Evolutionary conservation across 2,797 vertebrate species (phyloP), one percentile per base, ranked within the genome.

Genomic region (Trachurus trachurus): DNA sequence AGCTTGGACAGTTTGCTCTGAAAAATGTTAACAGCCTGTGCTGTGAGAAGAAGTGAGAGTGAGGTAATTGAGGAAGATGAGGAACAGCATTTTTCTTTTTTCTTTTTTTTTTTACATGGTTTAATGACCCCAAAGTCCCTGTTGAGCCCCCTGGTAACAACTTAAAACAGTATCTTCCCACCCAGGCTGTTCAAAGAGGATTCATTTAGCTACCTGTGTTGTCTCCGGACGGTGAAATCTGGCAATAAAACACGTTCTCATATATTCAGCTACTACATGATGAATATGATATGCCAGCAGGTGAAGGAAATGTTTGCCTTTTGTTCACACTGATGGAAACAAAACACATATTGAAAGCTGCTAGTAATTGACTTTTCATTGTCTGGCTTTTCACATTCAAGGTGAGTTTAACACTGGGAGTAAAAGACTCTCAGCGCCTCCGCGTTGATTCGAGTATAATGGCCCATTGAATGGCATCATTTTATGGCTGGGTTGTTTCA

Each of bases 401-500:
- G 86, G 77, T 90, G 87, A 90, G 80, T 84, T 90, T 62, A 81
- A 85, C 76, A 53, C 56, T 63, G 29, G 9, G 74, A 61, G 71
- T 78, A 83, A 85, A 87, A 79, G 75, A 81, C 85, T 81, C 84
- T 82, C 72, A 67, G 80, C 85, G 81, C 74, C 77, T 83, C 56
- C 40, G 66, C 83, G 80, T 83, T 93, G 88, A 93, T 93, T 89
- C 84, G 80, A 77, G 80, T 83, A 89, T 91, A 90, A 94, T 90
- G 78, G 74, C 54, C 78, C 79, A 53, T 66, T 93, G 86, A 94
- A 91, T 87, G 75, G 88, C 68, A 80, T 91, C 68, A 91, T 94
- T 92, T 93, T 92, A 93, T 91, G 92, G 88, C 84, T 93, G 81
- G 82, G 61, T 90, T 92, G 76, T 85, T 88, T 88, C 88, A 90